Evolutionary conservation across 2,113 vertebrate species (phyloP), one percentile per base, ranked within the genome.

Genomic region (Phaethon lepturus): DNA sequence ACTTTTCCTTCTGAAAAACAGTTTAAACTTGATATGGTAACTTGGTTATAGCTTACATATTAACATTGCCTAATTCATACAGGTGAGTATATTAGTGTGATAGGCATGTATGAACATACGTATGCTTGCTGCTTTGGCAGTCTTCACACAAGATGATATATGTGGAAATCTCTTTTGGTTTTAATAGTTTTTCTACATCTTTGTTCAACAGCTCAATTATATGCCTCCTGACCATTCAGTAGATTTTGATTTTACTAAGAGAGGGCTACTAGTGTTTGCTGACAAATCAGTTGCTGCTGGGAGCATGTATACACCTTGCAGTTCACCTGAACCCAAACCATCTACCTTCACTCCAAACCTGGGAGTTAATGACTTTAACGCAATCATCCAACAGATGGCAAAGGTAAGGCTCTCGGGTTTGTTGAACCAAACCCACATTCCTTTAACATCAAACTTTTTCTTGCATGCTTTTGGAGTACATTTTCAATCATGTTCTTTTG

Each of bases 211-310:
- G 99, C 97, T 99, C 68, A 98, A 67, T 97, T 98, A 97, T 19
- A 96, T 99, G 94, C 99, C 99, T 63, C 98, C 99, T 29, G 99
- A 99, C 49, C 88, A 95, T 85, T 96, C 98, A 45, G 97, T 98
- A 55, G 98, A 99, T 44, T 99, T 99, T 98, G 99, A 98, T 79
- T 99, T 99, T 97, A 99, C 99, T 19, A 98, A 96, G 80, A 99
- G 98, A 95, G 99, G 99, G 53, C 98, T 99, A 52, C 96, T 99
- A 63, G 99, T 99, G 74, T 98, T 99, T 96, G 97, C 99, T 8
- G 98, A 98, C 59, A 88, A 97, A 77, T 98, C 98, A 17, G 84
- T 98, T 92, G 73, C 97, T 89, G 97, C 98, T 68, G 98, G 97
- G 33, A 97, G 96, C 6, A 10, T 92, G 35, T 88, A 95, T 38